Percentiles rank a stretch among this genome's conserved stretches.
These are phyloP conservation scores for Lordiphosa fenestrarum DNA, from an alignment of 2,888 invertebrate genomes.

Conservation along the genomic window DNA sequence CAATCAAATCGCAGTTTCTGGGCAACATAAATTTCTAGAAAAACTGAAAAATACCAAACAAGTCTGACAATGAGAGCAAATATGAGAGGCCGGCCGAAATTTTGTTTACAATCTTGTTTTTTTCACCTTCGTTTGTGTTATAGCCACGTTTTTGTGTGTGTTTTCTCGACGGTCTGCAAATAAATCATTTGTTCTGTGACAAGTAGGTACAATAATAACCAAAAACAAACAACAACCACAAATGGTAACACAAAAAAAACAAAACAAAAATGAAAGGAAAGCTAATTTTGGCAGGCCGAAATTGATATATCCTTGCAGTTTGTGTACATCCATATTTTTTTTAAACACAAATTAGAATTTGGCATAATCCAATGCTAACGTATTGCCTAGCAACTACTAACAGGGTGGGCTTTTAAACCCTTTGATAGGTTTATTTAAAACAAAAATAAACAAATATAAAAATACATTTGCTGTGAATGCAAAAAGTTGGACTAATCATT, in stretches of 20 bases:
- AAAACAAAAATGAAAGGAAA: slow-evolving; percentile 35
- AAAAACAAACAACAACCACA: slow-evolving; percentile 21
- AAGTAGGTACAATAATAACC: slow-evolving; percentile 62
- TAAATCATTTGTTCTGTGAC: slow-evolving; percentile 62
- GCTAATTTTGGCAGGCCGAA: no score
- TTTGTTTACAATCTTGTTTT: slow-evolving; percentile 11
- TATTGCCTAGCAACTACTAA: no score
- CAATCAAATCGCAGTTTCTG: slow-evolving; percentile 80
- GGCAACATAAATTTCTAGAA: slow-evolving; percentile 79
- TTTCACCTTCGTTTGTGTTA: slow-evolving; percentile 29
- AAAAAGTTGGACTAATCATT: no score
- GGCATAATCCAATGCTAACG: no score
- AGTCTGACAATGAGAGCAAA: slow-evolving; percentile 27
- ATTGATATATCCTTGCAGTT: no score
- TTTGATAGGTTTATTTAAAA: no score
- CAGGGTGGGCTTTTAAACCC: no score
- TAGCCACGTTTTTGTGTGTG: slow-evolving; percentile 8
- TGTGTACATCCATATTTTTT: no score
- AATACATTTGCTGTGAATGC: no score
- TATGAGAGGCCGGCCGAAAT: slow-evolving; percentile 15
- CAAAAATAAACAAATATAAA: no score
- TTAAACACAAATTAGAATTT: no score
- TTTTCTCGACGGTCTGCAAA: slow-evolving; percentile 32
- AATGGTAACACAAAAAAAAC: slow-evolving; percentile 26
- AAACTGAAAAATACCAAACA: slow-evolving; percentile 28